phyloP scores from a whole-genome alignment of 2,113 vertebrate genomes.

The Nycticebus coucang region DNA sequence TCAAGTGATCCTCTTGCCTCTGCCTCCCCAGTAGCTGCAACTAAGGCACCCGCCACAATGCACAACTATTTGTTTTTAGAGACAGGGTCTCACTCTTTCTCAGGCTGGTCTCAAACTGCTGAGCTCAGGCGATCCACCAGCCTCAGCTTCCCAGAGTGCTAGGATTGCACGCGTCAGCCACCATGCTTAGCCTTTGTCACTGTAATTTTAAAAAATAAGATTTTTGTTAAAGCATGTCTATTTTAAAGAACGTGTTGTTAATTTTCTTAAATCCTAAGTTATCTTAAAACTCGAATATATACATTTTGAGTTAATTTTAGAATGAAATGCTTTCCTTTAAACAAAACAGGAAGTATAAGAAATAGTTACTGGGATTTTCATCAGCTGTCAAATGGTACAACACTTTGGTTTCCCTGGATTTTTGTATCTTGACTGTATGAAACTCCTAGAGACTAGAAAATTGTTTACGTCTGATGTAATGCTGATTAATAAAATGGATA shows the following conservation, averaged over 20 bases:
- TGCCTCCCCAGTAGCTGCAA: no score
- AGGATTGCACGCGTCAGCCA: no score
- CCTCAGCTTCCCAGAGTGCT: no score
- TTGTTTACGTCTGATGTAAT: not conserved
- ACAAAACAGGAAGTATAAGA: not conserved
- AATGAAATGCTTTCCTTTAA: not conserved
- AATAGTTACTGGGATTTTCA: not conserved
- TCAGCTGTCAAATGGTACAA: not conserved
- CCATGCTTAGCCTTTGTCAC: not conserved
- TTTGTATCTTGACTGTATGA: not conserved
- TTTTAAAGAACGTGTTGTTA: not conserved
- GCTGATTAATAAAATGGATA: not conserved
- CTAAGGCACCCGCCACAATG: no score
- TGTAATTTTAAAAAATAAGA: not conserved
- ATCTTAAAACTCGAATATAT: not conserved
- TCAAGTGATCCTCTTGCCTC: no score
- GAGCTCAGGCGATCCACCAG: no score
- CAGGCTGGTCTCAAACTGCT: no score
- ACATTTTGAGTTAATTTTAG: constrained; percentile 24
- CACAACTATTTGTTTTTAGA: no score
- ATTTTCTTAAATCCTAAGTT: not conserved
- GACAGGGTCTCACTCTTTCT: no score
- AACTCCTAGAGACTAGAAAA: not conserved
- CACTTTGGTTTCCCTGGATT: constrained; percentile 38
- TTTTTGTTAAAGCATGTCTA: not conserved